Conservation (phyloP, 2,797 vertebrate genomes). For the Crypturellus tataupa region DNA sequence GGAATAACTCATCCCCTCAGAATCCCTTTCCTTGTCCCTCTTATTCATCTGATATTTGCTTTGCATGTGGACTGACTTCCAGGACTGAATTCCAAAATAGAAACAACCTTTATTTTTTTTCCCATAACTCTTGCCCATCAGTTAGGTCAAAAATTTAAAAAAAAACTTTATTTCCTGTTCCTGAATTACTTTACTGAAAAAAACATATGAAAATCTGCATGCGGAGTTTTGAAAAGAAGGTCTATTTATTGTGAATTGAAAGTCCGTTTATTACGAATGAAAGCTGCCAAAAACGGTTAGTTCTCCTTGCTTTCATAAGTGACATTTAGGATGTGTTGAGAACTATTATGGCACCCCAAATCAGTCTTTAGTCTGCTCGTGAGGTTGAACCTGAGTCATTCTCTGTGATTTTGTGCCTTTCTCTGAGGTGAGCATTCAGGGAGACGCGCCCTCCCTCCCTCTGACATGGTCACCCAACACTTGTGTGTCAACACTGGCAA, state of each 20-base stretch:
- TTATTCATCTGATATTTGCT: background rate
- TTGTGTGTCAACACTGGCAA: too few relatives aligned
- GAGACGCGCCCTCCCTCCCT: too few relatives aligned
- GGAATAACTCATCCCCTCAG: background rate
- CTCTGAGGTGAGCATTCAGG: too few relatives aligned
- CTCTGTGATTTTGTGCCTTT: too few relatives aligned
- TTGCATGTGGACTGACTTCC: background rate
- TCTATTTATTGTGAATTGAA: background rate
- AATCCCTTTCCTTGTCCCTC: background rate
- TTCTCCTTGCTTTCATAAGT: background rate
- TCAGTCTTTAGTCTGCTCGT: background rate
- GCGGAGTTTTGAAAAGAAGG: background rate
- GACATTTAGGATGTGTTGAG: background rate
- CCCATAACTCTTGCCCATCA: too few relatives aligned
- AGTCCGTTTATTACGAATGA: background rate
- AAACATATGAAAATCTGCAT: background rate
- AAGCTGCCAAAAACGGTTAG: background rate
- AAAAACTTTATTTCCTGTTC: background rate
- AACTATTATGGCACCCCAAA: background rate
- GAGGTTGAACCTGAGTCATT: background rate
- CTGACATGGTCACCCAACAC: too few relatives aligned
- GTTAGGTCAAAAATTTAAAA: conserved; percentile 1
- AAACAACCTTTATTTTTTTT: background rate
- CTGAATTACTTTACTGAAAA: background rate
- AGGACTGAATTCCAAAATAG: background rate